Evolutionary conservation across 2,888 invertebrate species (phyloP).

Genomic region (Dorcus hopei): DNA sequence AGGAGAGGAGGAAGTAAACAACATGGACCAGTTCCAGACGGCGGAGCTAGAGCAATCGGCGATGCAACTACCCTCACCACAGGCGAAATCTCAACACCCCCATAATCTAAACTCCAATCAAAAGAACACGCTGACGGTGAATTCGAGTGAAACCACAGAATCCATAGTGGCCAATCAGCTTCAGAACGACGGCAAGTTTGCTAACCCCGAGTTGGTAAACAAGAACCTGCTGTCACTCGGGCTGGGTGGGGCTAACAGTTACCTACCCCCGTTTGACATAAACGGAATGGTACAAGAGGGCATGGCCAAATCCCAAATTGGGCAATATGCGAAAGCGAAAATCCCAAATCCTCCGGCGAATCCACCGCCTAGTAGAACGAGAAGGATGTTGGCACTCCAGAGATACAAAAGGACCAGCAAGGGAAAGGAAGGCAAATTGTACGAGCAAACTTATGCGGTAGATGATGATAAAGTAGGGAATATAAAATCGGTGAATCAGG

Average conservation of each 20-base stretch:
- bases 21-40: too few species aligned
- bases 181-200: constrained; percentile 2
- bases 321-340: not conserved
- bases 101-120: too few species aligned
- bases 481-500: constrained; percentile 13
- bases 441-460: not conserved
- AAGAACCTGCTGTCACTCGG: constrained; percentile 35
- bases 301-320: constrained; percentile 8
- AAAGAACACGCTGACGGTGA: not conserved
- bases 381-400: not conserved
- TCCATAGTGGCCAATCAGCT: not conserved
- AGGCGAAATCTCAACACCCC: not conserved
- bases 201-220: constrained; percentile 25
- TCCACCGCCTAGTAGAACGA: too few species aligned
- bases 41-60: too few species aligned
- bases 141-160: not conserved
- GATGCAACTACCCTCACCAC: too few species aligned
- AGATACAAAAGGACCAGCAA: constrained; percentile 18
- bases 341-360: not conserved
- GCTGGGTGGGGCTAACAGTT: constrained; percentile 28
- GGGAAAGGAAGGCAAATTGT: constrained; percentile 5
- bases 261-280: constrained; percentile 32
- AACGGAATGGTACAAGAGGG: constrained; percentile 17
- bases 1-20: too few species aligned
- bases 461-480: constrained; percentile 4